Percentiles rank a stretch among this genome's conserved stretches.
Evolutionary conservation across 2,113 vertebrate genomes (phyloP).

Genomic region (Merops nubicus): DNA sequence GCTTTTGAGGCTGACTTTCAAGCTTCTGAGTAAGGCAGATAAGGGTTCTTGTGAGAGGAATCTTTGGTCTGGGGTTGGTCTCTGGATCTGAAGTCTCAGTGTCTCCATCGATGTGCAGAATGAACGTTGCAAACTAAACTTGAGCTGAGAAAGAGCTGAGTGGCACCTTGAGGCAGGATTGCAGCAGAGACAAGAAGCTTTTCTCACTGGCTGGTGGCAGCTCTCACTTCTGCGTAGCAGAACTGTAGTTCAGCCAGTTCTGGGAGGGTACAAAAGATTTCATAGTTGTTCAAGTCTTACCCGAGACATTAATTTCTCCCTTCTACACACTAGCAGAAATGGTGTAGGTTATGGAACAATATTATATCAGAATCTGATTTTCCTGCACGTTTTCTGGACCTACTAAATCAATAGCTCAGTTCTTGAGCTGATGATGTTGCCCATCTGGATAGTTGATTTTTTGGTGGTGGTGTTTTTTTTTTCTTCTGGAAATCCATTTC

Average conservation of each 20-base stretch:
- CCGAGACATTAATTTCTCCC: neutral
- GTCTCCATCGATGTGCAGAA: neutral
- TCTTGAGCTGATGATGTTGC: neutral
- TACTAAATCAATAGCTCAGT: neutral
- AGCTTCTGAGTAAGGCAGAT: neutral
- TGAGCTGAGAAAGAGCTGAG: neutral
- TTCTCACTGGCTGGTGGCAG: neutral
- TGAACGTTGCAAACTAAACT: neutral
- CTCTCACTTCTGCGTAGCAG: neutral
- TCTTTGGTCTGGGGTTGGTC: neutral
- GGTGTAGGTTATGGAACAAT: neutral
- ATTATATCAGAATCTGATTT: neutral
- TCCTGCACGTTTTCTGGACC: neutral
- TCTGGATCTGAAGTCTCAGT: neutral
- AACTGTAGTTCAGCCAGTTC: neutral
- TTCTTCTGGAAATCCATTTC: slow-evolving; percentile 34
- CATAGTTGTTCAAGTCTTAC: neutral
- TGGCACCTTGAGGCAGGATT: neutral
- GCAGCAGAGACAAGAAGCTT: neutral
- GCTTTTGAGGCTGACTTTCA: neutral
- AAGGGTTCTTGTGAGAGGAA: neutral
- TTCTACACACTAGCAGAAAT: neutral
- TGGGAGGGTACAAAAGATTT: neutral
- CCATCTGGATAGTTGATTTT: neutral
- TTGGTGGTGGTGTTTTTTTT: neutral